Conservation (phyloP, 2,888 invertebrate genomes). For the Timema cristinae region DNA sequence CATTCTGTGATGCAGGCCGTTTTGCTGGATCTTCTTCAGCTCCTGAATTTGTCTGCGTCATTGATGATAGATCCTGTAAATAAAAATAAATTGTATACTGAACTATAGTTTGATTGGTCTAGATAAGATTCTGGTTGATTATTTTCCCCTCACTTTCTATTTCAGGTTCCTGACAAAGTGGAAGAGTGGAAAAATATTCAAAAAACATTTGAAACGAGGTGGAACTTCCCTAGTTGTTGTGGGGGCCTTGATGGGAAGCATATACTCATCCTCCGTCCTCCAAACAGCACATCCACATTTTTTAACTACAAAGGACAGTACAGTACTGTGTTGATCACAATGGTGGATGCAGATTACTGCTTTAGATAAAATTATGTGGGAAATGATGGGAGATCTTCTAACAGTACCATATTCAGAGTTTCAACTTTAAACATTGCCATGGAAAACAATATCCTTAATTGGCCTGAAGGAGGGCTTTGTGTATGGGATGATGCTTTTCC, state of each 20-base stretch:
- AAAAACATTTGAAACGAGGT: slow-evolving; percentile 35
- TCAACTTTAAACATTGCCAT: not conserved
- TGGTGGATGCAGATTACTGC: slow-evolving; percentile 6
- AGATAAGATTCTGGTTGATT: too few relatives aligned
- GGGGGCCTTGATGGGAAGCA: slow-evolving; percentile 41
- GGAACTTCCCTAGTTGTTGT: slow-evolving; percentile 39
- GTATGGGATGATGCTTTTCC: slow-evolving; percentile 10
- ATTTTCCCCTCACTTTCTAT: slow-evolving; percentile 23
- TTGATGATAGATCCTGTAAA: too few relatives aligned
- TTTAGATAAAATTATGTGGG: slow-evolving; percentile 4
- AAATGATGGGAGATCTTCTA: not conserved
- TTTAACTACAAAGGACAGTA: slow-evolving; percentile 40
- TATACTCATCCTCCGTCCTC: slow-evolving; percentile 37
- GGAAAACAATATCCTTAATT: not conserved
- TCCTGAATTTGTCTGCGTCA: too few relatives aligned
- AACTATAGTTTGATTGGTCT: too few relatives aligned
- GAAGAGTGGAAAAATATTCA: slow-evolving; percentile 37
- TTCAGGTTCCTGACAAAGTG: slow-evolving; percentile 34
- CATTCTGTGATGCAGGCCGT: too few relatives aligned
- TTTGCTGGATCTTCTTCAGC: too few relatives aligned
- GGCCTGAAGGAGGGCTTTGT: not conserved
- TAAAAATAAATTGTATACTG: too few relatives aligned
- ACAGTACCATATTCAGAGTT: not conserved
- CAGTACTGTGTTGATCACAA: slow-evolving; percentile 35
- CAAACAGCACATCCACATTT: slow-evolving; percentile 36